Evolutionary conservation across 2,888 invertebrate species (phyloP).

Genomic region (Trachelus iudaicus): DNA sequence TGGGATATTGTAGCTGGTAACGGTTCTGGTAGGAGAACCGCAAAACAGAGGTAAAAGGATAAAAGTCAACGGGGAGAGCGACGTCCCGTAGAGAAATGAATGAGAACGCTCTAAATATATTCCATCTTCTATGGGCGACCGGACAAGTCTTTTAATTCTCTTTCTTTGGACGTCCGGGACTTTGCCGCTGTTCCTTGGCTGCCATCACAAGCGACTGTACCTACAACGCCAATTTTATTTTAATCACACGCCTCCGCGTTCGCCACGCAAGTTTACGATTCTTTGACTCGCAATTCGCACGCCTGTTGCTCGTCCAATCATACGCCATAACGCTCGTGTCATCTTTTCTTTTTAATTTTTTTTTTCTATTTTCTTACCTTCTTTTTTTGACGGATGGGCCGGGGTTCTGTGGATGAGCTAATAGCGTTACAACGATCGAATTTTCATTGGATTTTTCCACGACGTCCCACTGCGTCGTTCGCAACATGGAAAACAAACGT

Average conservation of each 20-base stretch:
- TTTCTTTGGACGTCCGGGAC: conserved; percentile 16
- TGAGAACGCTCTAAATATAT: conserved; percentile 34
- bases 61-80: conserved; percentile 6
- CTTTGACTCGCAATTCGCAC: not conserved
- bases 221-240: not conserved
- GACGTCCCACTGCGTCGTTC: not conserved
- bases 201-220: not conserved
- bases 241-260: not conserved
- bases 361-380: not conserved
- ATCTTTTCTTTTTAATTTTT: not conserved
- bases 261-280: not conserved
- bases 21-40: not conserved
- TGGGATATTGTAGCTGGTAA: not conserved
- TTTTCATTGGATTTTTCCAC: not conserved
- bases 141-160: conserved; percentile 14
- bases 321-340: not conserved
- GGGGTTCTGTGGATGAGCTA: not conserved
- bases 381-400: not conserved
- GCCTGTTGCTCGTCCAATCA: not conserved
- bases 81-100: conserved; percentile 29
- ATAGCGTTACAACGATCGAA: not conserved
- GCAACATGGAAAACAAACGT: conserved; percentile 18
- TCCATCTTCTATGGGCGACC: conserved; percentile 18
- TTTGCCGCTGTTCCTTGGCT: conserved; percentile 11
- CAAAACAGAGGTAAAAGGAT: not conserved